Evolutionary conservation across 2,888 invertebrate species (phyloP).

Genomic region (Biston stratarius): DNA sequence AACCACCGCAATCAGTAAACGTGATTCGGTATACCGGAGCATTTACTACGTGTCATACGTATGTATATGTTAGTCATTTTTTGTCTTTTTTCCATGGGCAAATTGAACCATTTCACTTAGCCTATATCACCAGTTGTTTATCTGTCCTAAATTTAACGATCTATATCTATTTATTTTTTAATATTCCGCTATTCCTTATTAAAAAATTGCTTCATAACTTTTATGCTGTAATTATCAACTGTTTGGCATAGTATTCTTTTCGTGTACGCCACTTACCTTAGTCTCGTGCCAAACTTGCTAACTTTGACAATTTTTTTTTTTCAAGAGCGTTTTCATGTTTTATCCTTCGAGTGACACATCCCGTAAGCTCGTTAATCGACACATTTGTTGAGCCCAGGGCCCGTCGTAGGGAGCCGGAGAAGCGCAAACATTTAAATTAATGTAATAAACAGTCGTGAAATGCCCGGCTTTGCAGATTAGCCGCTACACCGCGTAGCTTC

Average conservation of each 20-base stretch:
- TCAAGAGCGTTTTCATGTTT: background rate
- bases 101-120: too few relatives aligned
- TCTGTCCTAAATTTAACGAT: too few relatives aligned
- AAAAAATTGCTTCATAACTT: too few relatives aligned
- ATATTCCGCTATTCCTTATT: too few relatives aligned
- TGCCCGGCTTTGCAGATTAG: constrained; percentile 73
- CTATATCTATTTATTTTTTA: too few relatives aligned
- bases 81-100: too few relatives aligned
- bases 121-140: too few relatives aligned
- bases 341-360: constrained; percentile 1
- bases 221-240: too few relatives aligned
- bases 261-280: too few relatives aligned
- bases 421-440: constrained; percentile 85
- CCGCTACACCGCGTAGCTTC: constrained; percentile 50
- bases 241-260: too few relatives aligned
- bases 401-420: constrained; percentile 53
- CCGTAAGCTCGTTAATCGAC: constrained; percentile 38
- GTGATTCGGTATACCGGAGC: too few relatives aligned
- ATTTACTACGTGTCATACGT: background rate
- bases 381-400: constrained; percentile 47
- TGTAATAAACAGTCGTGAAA: constrained; percentile 84
- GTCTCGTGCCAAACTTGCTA: too few relatives aligned
- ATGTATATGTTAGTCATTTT: background rate
- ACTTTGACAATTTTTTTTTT: background rate
- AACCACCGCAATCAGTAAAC: constrained; percentile 20